phyloP scores from a whole-genome alignment of 2,888 invertebrate genomes.

The Carabus problematicus region DNA sequence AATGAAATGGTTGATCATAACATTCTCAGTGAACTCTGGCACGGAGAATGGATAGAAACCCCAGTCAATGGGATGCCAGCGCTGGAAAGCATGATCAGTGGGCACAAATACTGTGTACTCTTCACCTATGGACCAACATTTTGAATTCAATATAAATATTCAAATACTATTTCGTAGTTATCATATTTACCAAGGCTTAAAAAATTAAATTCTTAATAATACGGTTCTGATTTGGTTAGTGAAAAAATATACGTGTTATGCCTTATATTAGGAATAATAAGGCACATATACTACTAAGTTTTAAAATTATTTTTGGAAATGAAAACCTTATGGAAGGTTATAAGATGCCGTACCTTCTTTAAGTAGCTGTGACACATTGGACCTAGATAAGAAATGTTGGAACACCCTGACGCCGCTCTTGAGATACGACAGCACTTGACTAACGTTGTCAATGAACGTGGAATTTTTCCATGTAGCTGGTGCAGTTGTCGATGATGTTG shows the following conservation, averaged over 20 bases:
- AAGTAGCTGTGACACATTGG: conserved; percentile 66
- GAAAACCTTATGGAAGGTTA: conserved; percentile 8
- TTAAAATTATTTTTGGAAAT: conserved; percentile 47
- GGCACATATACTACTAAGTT: too few relatives aligned
- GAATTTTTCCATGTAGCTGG: conserved; percentile 48
- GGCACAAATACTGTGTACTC: conserved; percentile 70
- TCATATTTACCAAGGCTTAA: too few relatives aligned
- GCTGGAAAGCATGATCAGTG: conserved; percentile 70
- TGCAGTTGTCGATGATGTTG: conserved; percentile 10
- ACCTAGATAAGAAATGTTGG: conserved; percentile 68
- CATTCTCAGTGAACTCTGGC: conserved; percentile 68
- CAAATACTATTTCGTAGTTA: too few relatives aligned
- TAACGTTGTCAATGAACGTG: conserved; percentile 61
- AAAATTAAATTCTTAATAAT: too few relatives aligned
- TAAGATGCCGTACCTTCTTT: conserved; percentile 59
- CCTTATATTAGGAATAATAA: too few relatives aligned
- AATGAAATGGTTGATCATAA: conserved; percentile 68
- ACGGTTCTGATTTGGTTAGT: too few relatives aligned
- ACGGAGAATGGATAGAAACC: conserved; percentile 74
- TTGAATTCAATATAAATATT: too few relatives aligned
- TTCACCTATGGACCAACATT: conserved; percentile 57
- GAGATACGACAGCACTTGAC: conserved; percentile 65
- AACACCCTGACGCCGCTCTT: conserved; percentile 70
- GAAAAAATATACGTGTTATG: too few relatives aligned
- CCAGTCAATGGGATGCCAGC: conserved; percentile 75